phyloP scores from a whole-genome alignment of 2,113 vertebrate genomes.

The Thinocorus orbignyianus region DNA sequence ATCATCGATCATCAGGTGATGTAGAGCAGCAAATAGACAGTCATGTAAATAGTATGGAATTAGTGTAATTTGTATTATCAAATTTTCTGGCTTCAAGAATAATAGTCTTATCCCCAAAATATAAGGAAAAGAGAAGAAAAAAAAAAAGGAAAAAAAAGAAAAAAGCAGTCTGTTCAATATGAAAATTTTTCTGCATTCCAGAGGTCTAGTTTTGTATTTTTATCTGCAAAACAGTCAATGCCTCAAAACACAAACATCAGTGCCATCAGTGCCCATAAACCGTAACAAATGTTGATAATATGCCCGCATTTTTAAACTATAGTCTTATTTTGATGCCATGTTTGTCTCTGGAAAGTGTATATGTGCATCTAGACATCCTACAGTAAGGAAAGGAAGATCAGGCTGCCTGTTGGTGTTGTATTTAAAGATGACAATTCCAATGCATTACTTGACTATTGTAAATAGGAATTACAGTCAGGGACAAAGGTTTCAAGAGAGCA shows the following conservation, averaged over 20 bases:
- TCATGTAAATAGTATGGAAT: background rate
- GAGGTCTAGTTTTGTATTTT: background rate
- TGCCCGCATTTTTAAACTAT: background rate
- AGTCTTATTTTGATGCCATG: background rate
- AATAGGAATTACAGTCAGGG: background rate
- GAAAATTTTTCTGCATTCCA: background rate
- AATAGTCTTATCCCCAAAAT: background rate
- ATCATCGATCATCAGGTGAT: background rate
- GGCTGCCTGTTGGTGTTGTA: background rate
- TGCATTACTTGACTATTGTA: background rate
- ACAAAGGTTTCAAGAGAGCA: background rate
- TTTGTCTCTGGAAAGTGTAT: background rate
- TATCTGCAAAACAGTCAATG: background rate
- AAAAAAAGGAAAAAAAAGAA: too few species aligned
- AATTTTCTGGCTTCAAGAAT: background rate
- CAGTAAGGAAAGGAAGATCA: background rate
- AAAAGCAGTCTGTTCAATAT: background rate
- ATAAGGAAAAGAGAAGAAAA: too few species aligned
- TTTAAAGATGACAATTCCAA: background rate
- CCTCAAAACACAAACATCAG: background rate
- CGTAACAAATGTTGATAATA: background rate
- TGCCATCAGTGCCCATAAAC: too few species aligned
- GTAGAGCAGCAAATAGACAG: background rate
- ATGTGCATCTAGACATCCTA: background rate
- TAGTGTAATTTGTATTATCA: background rate